Conservation (phyloP, 1,140 invertebrate genomes). For the Pinna nobilis region DNA sequence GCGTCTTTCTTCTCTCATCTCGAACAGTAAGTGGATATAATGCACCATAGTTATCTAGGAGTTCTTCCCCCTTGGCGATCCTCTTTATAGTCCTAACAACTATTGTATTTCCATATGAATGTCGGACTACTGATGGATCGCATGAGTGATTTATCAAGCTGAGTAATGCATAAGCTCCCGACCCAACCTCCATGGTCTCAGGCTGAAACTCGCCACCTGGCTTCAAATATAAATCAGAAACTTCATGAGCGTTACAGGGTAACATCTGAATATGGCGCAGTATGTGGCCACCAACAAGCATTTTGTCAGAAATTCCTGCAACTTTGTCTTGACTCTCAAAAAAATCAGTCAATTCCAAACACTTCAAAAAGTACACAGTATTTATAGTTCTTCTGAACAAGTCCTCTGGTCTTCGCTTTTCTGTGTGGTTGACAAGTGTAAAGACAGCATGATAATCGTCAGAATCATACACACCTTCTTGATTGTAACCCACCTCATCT, state of each 20-base stretch:
- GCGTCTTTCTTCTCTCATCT: conserved; percentile 80
- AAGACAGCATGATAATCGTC: conserved; percentile 83
- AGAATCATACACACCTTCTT: conserved; percentile 68
- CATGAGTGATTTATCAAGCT: conserved; percentile 96
- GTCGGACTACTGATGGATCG: conserved; percentile 90
- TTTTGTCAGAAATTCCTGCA: conserved; percentile 9
- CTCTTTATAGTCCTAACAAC: conserved; percentile 83
- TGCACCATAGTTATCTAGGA: conserved; percentile 94
- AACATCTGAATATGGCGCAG: conserved; percentile 88
- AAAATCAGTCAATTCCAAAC: conserved; percentile 84
- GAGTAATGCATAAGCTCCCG: conserved; percentile 89
- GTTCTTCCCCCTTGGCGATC: conserved; percentile 80
- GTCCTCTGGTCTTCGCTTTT: conserved; percentile 83
- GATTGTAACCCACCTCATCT: conserved; percentile 48
- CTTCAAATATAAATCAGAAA: conserved; percentile 82
- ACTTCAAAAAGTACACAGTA: conserved; percentile 85
- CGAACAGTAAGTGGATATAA: conserved; percentile 85
- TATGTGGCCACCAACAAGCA: conserved; percentile 83
- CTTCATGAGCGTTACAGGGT: conserved; percentile 95
- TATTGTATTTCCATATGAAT: conserved; percentile 87
- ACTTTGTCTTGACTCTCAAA: conserved; percentile 75
- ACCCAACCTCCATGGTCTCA: conserved; percentile 81
- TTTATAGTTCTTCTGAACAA: conserved; percentile 88
- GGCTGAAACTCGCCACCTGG: conserved; percentile 72
- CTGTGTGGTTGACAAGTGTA: conserved; percentile 84